Percentiles rank a stretch among this genome's conserved stretches.
These are phyloP conservation scores for Falco novaeseelandiae DNA, from an alignment of 2,797 vertebrate species.

Conservation along the genomic window DNA sequence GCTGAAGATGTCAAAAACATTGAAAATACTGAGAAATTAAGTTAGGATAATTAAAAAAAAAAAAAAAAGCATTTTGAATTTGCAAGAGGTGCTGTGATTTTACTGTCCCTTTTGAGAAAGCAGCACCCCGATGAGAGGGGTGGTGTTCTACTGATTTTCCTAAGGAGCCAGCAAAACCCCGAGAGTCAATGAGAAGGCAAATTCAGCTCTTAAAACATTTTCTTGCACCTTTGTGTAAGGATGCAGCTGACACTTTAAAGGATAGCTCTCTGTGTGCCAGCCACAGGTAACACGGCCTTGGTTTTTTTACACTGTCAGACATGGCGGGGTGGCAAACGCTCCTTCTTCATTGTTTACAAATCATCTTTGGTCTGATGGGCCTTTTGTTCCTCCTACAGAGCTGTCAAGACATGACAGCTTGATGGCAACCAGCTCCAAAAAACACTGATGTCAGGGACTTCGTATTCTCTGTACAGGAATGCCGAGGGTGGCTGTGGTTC, in stretches of 20 bases:
- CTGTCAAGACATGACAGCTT: neutral
- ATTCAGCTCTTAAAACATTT: neutral
- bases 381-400: neutral
- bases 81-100: neutral
- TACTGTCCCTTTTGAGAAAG: neutral
- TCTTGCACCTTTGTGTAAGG: neutral
- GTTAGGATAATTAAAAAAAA: neutral
- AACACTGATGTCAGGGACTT: neutral
- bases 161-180: neutral
- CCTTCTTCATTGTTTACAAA: neutral
- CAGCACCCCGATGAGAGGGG: neutral
- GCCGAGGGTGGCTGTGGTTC: neutral
- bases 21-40: neutral
- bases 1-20: neutral
- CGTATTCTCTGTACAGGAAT: accelerated
- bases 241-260: neutral
- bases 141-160: neutral
- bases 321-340: neutral
- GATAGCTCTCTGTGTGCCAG: neutral
- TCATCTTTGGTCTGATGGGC: neutral
- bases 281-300: neutral
- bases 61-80: neutral
- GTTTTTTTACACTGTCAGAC: neutral
- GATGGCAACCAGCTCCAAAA: neutral
- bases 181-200: accelerated